Percentiles rank a stretch among this genome's conserved stretches.
Conservation (phyloP, 2,797 vertebrate species). For the Paramormyrops hopkinsi region DNA sequence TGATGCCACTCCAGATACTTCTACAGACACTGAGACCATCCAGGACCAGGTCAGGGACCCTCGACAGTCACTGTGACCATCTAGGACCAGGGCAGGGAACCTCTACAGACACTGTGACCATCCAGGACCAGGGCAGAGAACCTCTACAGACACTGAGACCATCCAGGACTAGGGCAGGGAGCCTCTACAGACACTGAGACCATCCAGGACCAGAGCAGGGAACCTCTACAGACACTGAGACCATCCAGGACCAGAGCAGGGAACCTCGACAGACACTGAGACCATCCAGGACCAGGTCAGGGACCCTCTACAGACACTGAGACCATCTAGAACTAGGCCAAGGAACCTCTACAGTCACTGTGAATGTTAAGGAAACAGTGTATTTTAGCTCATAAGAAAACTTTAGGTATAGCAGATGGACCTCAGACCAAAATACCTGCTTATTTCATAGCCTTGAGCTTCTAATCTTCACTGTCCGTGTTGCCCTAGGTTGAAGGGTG, state of each 20-base stretch:
- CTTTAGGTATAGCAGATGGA: background rate
- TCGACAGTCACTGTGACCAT: background rate
- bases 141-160: background rate
- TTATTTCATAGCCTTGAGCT: background rate
- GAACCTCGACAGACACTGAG: background rate
- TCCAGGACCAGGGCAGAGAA: background rate
- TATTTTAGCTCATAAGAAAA: background rate
- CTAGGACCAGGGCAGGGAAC: background rate
- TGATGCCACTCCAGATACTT: background rate
- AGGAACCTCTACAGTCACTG: background rate
- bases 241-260: background rate
- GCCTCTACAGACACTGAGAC: background rate
- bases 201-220: background rate
- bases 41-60: background rate
- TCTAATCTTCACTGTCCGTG: background rate
- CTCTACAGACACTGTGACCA: background rate
- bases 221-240: background rate
- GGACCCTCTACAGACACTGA: background rate
- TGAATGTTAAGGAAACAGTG: background rate
- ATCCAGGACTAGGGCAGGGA: background rate
- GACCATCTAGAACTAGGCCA: background rate
- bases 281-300: constrained; percentile 1
- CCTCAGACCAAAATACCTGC: background rate
- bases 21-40: background rate
- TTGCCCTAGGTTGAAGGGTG: background rate